Evolutionary conservation across 1,140 invertebrate species (phyloP).

Genomic region (Drosophila lacertosa): DNA sequence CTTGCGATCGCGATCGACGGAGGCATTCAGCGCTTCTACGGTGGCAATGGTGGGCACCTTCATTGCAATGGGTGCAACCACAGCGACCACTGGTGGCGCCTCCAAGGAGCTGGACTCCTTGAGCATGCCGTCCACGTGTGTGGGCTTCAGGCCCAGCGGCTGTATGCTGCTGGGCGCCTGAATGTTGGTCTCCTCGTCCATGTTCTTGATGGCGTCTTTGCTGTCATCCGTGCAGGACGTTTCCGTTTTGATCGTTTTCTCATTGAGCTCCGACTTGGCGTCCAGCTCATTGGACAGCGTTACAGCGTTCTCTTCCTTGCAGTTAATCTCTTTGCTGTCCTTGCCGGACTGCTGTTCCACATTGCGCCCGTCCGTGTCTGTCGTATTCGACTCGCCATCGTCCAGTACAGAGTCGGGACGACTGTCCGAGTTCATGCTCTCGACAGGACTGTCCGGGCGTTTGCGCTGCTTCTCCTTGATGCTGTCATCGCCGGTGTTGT

Average conservation of each 20-base stretch:
- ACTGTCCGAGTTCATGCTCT: conserved; percentile 91
- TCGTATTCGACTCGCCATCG: conserved; percentile 87
- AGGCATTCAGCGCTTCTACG: conserved; percentile 77
- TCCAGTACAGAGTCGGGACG: conserved; percentile 90
- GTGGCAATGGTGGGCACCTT: conserved; percentile 80
- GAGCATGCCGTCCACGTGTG: conserved; percentile 42
- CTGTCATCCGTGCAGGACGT: conserved; percentile 58
- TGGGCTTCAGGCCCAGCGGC: conserved; percentile 28
- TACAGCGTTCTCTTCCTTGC: conserved; percentile 72
- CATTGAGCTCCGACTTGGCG: conserved; percentile 57
- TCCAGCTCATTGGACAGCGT: conserved; percentile 55
- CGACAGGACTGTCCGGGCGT: conserved; percentile 89
- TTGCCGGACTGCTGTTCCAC: conserved; percentile 84
- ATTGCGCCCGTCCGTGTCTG: conserved; percentile 60
- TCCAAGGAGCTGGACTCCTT: conserved; percentile 39
- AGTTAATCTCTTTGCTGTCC: conserved; percentile 84
- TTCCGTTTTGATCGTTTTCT: conserved; percentile 68
- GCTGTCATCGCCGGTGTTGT: conserved; percentile 86
- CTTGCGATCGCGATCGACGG: conserved; percentile 75
- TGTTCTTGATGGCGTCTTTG: conserved; percentile 82
- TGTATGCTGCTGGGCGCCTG: conserved; percentile 66
- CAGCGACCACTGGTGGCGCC: conserved; percentile 14
- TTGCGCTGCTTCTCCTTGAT: conserved; percentile 90
- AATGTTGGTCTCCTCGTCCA: conserved; percentile 81
- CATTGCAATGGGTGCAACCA: conserved; percentile 54